Base-by-base conservation (phyloP, 2,113 vertebrate species). In the Ahaetulla prasina region DNA sequence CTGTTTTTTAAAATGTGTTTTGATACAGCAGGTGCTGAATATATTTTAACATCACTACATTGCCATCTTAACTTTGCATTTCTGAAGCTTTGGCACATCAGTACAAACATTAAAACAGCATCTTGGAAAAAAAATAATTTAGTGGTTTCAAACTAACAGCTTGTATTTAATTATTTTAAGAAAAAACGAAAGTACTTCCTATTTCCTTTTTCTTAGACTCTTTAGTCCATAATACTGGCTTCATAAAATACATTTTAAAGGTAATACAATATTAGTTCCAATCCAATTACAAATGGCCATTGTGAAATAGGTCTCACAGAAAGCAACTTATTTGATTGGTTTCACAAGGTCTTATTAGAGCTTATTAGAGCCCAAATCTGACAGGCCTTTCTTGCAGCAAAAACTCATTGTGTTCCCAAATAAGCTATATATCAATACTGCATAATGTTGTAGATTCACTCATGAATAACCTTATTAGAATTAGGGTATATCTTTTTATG, bases 11-110 rank as follows among this genome's bases (percentile, higher is more conserved):
- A 43, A 89, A 92, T 92, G 92, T 43, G 14, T 85, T 20, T 35
- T 35, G 30, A 93, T 60, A 54, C 87, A 92, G 93, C 92, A 94
- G 90, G 74, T 89, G 93, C 89, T 14, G 91, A 94, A 92, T 91
- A n/a, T 85, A 60, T 92, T 94, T 96, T 88, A 94, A 86, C 93
- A 92, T 39, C 94, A 91, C 91, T 93, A 94, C 96, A 92, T 91
- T 95, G 35, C 80, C 91, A 93, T 80, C 94, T 95, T 68, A 22
- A 6, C 91, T 92, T 94, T 90, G 90, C 94, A 93, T 88, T 89
- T 93, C 55, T 80, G 50, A 57, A 92, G 80, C 18, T 95, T 57
- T 63, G 84, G 47, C 57, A 88, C 57, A n/a, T 7, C 22, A 57
- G 14, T 55, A 47, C 43, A 55, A 54, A 88, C 50, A 87, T 68